Evolutionary conservation across 2,888 invertebrate species (phyloP), one percentile per base, ranked within the genome.

Genomic region (Diogma glabrata): DNA sequence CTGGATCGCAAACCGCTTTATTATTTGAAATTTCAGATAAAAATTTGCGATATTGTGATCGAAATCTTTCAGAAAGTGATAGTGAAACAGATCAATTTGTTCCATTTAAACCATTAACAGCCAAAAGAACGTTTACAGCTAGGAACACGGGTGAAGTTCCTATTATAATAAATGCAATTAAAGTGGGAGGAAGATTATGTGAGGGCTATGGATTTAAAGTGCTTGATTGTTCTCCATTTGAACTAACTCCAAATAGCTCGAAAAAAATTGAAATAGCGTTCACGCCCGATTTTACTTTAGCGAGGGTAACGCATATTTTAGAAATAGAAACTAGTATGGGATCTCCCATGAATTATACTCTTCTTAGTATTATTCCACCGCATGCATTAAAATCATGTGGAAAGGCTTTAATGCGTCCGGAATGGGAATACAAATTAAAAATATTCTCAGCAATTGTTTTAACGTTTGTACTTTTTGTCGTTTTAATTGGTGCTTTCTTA

Each of bases 111-210:
- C n/a, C n/a, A n/a, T 36, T 54, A n/a, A 14, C 33, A 10, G 12
- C 51, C 7, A 84, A 84, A 59, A 78, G 90, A 53, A 79, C 86
- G 40, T 94, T 94, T 67, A 79, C 81, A 9, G 86, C 88, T 19
- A 78, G 85, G 59, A 97, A 97, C 73, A 85, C 86, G n/a, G 96
- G 96, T 2, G 86, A 86, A 63, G 76, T 94, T 57, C 80, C 87
- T n/a, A 81, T 96, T 61, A 77, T 78, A 57, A 78, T 93, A 56
- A 74, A 77, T 56, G 77, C 78, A 1, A 75, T 77, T 60, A 71
- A 71, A 53, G 81, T 89, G 56, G 82, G 81, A 61, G 77, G 77
- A 57, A 69, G 78, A 55, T 67, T 70, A 1, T 88, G 90, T 64
- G 82, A 84, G 67, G 87, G 87, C 8, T 84, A 84, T 60, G 89